Conservation (phyloP, 1,140 invertebrate genomes). For the Sinonovacula constricta region DNA sequence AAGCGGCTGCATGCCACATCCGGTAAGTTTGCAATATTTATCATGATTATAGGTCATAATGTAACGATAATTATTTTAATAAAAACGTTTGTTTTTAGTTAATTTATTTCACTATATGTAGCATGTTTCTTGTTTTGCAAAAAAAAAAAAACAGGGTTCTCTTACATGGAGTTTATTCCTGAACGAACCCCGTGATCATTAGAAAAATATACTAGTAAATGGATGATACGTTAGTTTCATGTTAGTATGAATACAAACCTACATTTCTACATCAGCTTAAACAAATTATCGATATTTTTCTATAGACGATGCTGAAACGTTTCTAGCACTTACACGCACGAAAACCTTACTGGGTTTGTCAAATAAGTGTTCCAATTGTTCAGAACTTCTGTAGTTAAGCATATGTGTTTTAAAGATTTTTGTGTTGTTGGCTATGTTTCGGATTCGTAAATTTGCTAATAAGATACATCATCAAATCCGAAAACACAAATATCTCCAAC, state of each 20-base stretch:
- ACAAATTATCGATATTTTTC: no score
- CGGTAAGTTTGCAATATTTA: slow-evolving; percentile 15
- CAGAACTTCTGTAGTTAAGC: neutral
- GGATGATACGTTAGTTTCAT: no score
- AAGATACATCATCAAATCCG: neutral
- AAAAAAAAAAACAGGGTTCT: neutral
- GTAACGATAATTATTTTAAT: no score
- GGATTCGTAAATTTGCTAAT: neutral
- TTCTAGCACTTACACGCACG: no score
- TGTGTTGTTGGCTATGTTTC: neutral
- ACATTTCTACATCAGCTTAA: no score
- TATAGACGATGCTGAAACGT: no score
- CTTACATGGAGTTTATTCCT: neutral
- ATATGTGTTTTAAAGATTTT: neutral
- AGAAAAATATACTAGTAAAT: no score
- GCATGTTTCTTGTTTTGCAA: neutral
- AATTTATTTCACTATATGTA: neutral
- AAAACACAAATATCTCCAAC: neutral
- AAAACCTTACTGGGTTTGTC: neutral
- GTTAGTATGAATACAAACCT: no score
- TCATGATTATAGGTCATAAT: no score
- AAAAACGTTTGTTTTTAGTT: no score
- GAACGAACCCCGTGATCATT: neutral
- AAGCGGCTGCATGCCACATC: slow-evolving; percentile 20
- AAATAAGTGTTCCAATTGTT: neutral